Percentiles rank a stretch among this genome's conserved stretches.
Conservation (phyloP, 2,888 invertebrate genomes). For the Lamellibrachia satsuma region DNA sequence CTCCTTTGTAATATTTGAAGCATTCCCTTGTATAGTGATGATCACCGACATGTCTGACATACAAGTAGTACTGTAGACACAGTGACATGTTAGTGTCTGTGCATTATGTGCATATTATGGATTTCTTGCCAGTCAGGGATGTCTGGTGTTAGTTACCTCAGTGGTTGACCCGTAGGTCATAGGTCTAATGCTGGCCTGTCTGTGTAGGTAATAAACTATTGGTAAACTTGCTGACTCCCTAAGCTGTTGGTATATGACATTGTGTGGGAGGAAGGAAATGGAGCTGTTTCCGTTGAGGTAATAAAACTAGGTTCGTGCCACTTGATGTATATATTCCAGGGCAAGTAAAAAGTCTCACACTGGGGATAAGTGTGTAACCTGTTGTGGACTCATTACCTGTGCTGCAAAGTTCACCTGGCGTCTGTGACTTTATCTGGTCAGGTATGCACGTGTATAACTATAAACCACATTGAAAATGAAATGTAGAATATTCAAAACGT, state of each 20-base stretch:
- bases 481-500: not conserved
- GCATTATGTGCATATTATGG: too few relatives aligned
- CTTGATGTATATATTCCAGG: not conserved
- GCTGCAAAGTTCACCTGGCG: not conserved
- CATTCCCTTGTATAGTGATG: too few relatives aligned
- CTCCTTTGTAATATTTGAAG: too few relatives aligned
- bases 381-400: not conserved
- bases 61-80: too few relatives aligned
- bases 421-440: not conserved
- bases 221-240: not conserved
- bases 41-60: too few relatives aligned
- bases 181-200: not conserved
- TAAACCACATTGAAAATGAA: not conserved
- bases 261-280: not conserved
- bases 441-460: not conserved
- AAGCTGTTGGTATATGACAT: not conserved
- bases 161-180: not conserved
- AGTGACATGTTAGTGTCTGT: too few relatives aligned
- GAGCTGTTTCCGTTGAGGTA: not conserved
- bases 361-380: not conserved
- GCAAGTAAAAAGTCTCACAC: not conserved
- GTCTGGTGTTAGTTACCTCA: not conserved
- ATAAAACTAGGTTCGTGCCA: not conserved
- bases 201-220: not conserved
- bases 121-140: not conserved